Percentiles rank a stretch among this genome's conserved stretches.
Evolutionary conservation across 2,113 vertebrate genomes (phyloP).

Genomic region (Ariopsis seemanni): DNA sequence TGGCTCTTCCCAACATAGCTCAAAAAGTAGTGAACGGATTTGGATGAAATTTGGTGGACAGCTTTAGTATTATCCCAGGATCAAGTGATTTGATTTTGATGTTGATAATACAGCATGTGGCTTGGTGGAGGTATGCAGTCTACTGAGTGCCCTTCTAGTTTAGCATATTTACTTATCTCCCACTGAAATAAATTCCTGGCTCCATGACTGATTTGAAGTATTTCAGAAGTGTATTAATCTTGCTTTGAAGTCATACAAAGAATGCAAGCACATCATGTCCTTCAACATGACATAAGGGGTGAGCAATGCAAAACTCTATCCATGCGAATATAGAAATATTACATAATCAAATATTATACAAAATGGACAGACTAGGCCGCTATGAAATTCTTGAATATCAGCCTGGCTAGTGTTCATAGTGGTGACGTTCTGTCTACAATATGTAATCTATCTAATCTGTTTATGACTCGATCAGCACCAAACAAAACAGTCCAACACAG

Average conservation of each 20-base stretch:
- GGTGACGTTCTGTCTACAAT: not conserved
- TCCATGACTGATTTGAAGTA: not conserved
- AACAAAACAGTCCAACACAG: not conserved
- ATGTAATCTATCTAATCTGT: not conserved
- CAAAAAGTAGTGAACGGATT: too few relatives aligned
- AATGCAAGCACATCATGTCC: not conserved
- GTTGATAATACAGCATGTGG: too few relatives aligned
- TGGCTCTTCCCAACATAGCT: too few relatives aligned
- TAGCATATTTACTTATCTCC: too few relatives aligned
- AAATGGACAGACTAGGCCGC: not conserved
- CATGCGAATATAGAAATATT: not conserved
- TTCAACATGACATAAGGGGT: not conserved
- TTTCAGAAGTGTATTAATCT: not conserved
- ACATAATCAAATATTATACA: not conserved
- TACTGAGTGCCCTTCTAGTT: too few relatives aligned
- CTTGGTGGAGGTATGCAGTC: too few relatives aligned
- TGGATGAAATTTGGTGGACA: too few relatives aligned
- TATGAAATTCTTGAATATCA: not conserved
- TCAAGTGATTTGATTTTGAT: too few relatives aligned
- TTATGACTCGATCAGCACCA: not conserved
- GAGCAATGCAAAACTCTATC: not conserved
- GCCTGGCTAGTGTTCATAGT: not conserved
- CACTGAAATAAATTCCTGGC: not conserved
- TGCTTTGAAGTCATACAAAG: not conserved
- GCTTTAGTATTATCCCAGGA: too few relatives aligned